Conservation (phyloP, 2,797 vertebrate genomes). For the Artibeus lituratus region DNA sequence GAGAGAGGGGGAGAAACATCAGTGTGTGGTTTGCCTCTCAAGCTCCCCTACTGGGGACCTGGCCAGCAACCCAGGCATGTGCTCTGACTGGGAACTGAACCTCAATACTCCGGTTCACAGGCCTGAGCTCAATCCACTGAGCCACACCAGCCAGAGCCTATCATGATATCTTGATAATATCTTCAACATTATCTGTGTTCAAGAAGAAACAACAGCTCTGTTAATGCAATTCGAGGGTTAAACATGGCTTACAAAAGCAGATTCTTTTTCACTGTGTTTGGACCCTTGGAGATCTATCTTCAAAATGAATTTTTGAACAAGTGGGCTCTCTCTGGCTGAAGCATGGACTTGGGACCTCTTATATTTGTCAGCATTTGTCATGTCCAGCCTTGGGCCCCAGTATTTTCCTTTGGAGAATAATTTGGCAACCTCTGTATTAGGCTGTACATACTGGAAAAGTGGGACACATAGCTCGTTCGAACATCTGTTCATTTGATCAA, state of each 20-base stretch:
- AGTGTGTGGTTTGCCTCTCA: too few species aligned
- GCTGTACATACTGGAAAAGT: neutral
- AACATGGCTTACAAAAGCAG: neutral
- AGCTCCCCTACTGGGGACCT: too few species aligned
- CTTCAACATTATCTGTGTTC: neutral
- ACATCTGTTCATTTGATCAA: neutral
- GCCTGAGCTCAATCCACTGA: too few species aligned
- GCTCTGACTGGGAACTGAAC: too few species aligned
- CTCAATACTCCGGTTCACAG: too few species aligned
- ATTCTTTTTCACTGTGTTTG: neutral
- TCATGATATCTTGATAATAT: neutral
- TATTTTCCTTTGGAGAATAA: neutral
- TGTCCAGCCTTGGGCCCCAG: neutral
- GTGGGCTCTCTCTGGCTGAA: neutral
- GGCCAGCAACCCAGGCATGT: too few species aligned
- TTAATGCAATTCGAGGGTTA: neutral
- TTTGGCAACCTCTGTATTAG: neutral
- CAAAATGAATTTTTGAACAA: neutral
- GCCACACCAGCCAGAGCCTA: too few species aligned
- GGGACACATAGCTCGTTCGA: neutral
- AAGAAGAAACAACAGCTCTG: neutral
- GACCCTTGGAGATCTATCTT: neutral
- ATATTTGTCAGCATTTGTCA: neutral
- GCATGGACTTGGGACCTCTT: neutral
- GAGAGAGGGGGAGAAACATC: too few species aligned